Conservation (phyloP, 2,113 vertebrate species). For the Clarias gariepinus region DNA sequence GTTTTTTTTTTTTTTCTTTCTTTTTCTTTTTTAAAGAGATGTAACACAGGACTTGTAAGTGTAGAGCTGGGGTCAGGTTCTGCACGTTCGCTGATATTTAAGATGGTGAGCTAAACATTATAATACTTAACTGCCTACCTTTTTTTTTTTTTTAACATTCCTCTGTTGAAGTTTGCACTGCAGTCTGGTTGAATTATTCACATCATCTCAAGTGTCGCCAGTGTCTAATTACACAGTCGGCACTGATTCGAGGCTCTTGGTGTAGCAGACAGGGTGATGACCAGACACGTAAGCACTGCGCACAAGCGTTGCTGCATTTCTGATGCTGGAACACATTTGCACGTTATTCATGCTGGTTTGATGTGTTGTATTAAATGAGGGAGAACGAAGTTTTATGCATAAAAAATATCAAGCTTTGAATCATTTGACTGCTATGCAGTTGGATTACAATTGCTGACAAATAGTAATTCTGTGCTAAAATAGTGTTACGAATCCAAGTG, state of each 20-base stretch:
- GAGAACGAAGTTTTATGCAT: neutral
- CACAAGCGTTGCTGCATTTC: conserved; percentile 10
- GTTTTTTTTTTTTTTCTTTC: neutral
- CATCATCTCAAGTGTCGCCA: conserved; percentile 2
- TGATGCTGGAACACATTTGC: conserved; percentile 20
- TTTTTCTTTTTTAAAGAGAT: neutral
- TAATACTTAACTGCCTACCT: neutral
- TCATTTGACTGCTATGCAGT: conserved; percentile 3
- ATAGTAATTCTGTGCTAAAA: neutral
- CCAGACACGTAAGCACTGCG: conserved; percentile 1
- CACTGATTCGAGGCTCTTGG: conserved; percentile 1
- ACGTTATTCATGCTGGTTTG: neutral
- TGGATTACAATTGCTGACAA: neutral
- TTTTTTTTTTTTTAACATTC: neutral
- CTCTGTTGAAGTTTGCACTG: conserved; percentile 24
- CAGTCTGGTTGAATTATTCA: conserved; percentile 31
- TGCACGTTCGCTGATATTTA: neutral
- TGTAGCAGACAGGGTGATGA: conserved; percentile 1
- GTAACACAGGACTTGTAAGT: neutral
- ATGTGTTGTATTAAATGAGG: neutral
- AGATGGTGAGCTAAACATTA: neutral
- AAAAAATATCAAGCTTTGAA: neutral
- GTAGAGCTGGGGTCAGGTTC: neutral
- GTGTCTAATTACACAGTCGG: conserved; percentile 33
- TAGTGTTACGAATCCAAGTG: neutral